phyloP scores from a whole-genome alignment of 2,113 vertebrate species.

The Xiphorhynchus elegans region DNA sequence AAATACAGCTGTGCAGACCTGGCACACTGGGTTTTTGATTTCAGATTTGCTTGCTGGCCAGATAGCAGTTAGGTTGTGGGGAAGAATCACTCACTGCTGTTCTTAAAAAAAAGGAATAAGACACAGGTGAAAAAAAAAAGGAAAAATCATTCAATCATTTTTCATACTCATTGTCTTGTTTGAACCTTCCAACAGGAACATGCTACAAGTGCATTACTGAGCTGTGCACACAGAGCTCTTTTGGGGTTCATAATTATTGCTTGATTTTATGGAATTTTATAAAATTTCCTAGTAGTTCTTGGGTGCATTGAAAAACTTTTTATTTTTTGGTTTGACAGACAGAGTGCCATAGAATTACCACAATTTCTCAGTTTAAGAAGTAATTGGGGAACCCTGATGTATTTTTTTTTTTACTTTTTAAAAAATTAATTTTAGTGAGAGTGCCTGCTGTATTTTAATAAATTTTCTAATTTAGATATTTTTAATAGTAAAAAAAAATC shows the following conservation, averaged over 20 bases:
- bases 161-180: background rate
- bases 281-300: background rate
- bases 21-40: constrained; percentile 38
- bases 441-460: background rate
- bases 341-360: background rate
- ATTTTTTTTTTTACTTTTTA: background rate
- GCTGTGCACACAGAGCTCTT: background rate
- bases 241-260: background rate
- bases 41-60: constrained; percentile 9
- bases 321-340: fast-evolving
- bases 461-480: background rate
- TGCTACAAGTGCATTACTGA: background rate
- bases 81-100: background rate
- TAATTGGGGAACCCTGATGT: background rate
- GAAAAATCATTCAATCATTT: background rate
- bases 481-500: too few relatives aligned
- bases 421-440: background rate
- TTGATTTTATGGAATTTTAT: background rate
- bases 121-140: fast-evolving
- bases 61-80: constrained; percentile 13
- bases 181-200: background rate
- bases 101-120: background rate
- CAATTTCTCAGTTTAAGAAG: background rate
- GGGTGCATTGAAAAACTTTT: background rate
- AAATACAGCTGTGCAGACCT: constrained; percentile 43